These are phyloP conservation scores for Epirrita christyi DNA, from an alignment of 2,888 invertebrate species.

Conservation along the genomic window DNA sequence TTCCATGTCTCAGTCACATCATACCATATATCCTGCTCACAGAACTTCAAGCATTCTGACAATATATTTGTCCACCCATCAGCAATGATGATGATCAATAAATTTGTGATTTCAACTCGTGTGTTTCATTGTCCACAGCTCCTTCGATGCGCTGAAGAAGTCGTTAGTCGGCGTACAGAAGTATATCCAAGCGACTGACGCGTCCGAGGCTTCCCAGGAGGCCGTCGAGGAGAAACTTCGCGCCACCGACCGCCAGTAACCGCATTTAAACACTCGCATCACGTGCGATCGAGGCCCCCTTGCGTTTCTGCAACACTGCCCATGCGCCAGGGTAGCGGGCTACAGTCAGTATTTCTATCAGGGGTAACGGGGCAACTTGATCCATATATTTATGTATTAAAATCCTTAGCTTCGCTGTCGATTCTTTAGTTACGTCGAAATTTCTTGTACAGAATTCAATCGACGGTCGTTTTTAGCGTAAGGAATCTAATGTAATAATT, in stretches of 20 bases:
- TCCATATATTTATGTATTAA: conserved; percentile 24
- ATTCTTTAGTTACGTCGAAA: conserved; percentile 34
- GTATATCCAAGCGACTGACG: conserved; percentile 98
- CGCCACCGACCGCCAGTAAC: conserved; percentile 96
- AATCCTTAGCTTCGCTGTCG: conserved; percentile 35
- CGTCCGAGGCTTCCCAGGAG: conserved; percentile 96
- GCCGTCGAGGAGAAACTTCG: conserved; percentile 97
- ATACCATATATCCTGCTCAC: too few relatives aligned
- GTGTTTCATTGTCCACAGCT: conserved; percentile 83
- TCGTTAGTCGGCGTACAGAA: conserved; percentile 98
- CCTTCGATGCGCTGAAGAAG: conserved; percentile 98
- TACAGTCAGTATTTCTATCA: conserved; percentile 30
- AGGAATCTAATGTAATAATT: conserved; percentile 79
- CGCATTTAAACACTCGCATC: conserved; percentile 52
- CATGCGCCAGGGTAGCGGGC: conserved; percentile 4
- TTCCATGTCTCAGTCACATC: too few relatives aligned
- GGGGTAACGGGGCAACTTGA: conserved; percentile 13
- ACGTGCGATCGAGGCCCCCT: neutral
- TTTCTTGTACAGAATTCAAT: conserved; percentile 57
- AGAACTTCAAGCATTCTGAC: too few relatives aligned
- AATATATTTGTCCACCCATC: too few relatives aligned
- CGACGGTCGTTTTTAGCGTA: conserved; percentile 55
- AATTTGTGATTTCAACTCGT: neutral
- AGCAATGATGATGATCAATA: too few relatives aligned
- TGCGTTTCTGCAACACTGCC: conserved; percentile 10